A percentile compares a stretch with the other conserved stretches of the same genome.
Evolutionary conservation across 2,888 invertebrate species (phyloP).

Genomic region (Caenorhabditis sinica): DNA sequence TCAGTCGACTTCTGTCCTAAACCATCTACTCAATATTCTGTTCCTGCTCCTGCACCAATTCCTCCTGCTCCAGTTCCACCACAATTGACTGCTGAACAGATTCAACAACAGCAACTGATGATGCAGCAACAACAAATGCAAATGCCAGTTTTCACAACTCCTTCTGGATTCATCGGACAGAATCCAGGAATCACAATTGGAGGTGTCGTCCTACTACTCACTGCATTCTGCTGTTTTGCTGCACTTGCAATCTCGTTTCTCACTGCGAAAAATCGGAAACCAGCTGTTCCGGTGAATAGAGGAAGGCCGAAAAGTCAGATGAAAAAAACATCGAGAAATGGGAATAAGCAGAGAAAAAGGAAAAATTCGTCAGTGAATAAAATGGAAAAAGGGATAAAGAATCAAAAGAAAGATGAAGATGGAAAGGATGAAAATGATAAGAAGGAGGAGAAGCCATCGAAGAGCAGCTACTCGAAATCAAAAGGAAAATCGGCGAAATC

Average conservation of each 20-base stretch:
- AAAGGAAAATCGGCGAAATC: constrained; percentile 1
- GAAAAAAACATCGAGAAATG: background rate
- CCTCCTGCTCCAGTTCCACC: background rate
- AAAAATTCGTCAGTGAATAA: background rate
- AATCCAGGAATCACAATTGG: constrained; percentile 27
- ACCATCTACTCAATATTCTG: background rate
- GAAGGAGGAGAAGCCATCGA: constrained; percentile 1
- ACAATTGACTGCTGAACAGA: constrained; percentile 10
- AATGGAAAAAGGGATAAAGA: background rate
- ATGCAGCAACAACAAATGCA: background rate
- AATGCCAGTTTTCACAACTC: background rate
- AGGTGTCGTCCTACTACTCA: background rate
- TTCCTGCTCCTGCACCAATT: background rate
- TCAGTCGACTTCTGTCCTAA: background rate
- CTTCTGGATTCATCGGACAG: constrained; percentile 18
- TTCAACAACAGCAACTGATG: constrained; percentile 5
- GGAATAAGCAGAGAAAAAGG: constrained; percentile 1
- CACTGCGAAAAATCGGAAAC: background rate
- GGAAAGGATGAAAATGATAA: constrained; percentile 2
- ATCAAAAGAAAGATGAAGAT: background rate
- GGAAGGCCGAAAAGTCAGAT: background rate
- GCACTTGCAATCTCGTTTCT: constrained; percentile 10
- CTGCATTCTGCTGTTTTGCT: constrained; percentile 9
- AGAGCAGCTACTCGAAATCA: constrained; percentile 22
- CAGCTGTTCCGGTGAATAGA: constrained; percentile 2